A percentile compares a stretch with the other conserved stretches of the same genome.
These are phyloP conservation scores for Timandra comae DNA, from an alignment of 2,888 invertebrate genomes.

Conservation along the genomic window DNA sequence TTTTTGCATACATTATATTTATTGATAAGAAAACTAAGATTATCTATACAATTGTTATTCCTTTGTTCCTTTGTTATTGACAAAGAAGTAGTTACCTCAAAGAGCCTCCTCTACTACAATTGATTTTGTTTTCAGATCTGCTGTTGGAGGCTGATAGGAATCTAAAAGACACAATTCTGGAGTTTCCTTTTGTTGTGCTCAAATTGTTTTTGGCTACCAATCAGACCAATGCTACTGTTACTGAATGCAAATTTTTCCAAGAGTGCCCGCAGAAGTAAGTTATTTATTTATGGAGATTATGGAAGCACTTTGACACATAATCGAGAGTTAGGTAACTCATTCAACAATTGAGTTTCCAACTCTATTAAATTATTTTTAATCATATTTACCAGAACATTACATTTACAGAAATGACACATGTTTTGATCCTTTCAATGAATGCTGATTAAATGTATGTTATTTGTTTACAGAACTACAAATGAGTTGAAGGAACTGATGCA, in stretches of 20 bases:
- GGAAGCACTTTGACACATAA: background rate
- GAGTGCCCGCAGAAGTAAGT: background rate
- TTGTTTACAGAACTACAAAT: conserved; percentile 24
- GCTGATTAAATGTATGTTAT: background rate
- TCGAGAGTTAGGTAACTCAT: background rate
- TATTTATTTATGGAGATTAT: background rate
- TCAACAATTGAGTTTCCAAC: too few relatives aligned
- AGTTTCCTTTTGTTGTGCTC: background rate
- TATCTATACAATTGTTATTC: too few relatives aligned
- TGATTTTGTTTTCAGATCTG: background rate
- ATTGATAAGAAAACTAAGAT: too few relatives aligned
- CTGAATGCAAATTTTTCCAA: background rate
- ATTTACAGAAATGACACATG: too few relatives aligned
- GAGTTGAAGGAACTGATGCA: conserved; percentile 27
- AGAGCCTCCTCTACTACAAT: background rate
- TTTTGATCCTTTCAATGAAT: too few relatives aligned
- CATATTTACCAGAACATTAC: too few relatives aligned
- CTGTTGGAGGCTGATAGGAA: background rate
- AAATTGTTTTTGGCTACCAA: background rate
- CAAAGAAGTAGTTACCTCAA: background rate
- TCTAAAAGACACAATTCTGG: background rate
- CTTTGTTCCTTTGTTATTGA: too few relatives aligned
- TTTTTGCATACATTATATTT: too few relatives aligned
- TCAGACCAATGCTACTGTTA: background rate
- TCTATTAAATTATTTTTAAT: too few relatives aligned